Conservation (phyloP, 2,797 vertebrate genomes). For the Bradypodion ventrale region DNA sequence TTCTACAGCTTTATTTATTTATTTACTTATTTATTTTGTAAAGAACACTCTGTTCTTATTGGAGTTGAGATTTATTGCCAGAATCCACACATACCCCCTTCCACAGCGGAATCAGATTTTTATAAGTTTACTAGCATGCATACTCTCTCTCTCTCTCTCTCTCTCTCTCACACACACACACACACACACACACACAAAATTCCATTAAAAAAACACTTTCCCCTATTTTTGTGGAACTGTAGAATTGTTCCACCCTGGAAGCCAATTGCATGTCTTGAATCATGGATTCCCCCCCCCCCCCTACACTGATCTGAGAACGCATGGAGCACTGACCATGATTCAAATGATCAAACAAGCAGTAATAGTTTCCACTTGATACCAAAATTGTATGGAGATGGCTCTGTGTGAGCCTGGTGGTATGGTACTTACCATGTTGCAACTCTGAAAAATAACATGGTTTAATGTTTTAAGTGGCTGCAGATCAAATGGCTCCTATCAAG, state of each 20-base stretch:
- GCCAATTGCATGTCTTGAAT: background rate
- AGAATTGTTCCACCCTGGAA: background rate
- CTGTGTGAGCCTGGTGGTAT: too few species aligned
- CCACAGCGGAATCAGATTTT: background rate
- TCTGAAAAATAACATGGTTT: too few species aligned
- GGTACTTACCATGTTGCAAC: too few species aligned
- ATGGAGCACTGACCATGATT: too few species aligned
- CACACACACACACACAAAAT: background rate
- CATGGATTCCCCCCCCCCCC: too few species aligned
- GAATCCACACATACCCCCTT: background rate
- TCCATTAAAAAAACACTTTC: background rate
- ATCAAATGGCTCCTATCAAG: too few species aligned
- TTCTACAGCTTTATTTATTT: constrained; percentile 31
- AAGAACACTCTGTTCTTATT: constrained; percentile 45
- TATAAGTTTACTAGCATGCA: background rate
- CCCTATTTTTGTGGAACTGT: background rate
- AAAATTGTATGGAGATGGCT: background rate
- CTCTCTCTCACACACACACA: too few species aligned
- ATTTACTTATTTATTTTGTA: constrained; percentile 31
- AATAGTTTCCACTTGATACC: too few species aligned
- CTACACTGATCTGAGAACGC: background rate
- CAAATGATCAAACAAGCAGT: too few species aligned
- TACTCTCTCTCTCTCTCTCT: too few species aligned
- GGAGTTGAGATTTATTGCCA: constrained; percentile 47
- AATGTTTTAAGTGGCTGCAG: too few species aligned